Conservation (phyloP, 2,888 invertebrate genomes). For the Lathronympha strigana region DNA sequence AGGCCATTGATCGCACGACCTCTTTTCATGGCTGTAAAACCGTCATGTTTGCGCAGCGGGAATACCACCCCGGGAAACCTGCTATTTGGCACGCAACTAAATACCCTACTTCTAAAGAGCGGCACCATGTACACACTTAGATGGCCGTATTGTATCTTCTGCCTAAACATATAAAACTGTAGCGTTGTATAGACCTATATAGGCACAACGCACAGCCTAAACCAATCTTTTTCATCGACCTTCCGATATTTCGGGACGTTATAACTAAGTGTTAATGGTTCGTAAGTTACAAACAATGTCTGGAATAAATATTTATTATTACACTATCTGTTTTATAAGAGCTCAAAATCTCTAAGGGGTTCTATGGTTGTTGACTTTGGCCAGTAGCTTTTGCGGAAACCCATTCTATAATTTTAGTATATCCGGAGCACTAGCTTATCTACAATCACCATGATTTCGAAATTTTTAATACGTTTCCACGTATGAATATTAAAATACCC, state of each 20-base stretch:
- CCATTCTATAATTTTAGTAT: neutral
- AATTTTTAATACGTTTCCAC: neutral
- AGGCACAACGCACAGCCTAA: too few species aligned
- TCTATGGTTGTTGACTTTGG: neutral
- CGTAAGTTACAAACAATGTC: too few species aligned
- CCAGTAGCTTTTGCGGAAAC: neutral
- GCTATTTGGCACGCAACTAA: slow-evolving; percentile 8
- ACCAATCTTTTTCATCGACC: too few species aligned
- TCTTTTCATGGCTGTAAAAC: neutral
- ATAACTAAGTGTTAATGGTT: too few species aligned
- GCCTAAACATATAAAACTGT: neutral
- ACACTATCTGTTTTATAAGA: slow-evolving; percentile 3
- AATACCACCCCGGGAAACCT: slow-evolving; percentile 11
- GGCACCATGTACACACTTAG: neutral
- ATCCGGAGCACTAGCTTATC: neutral
- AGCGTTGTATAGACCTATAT: too few species aligned
- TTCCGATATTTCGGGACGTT: too few species aligned
- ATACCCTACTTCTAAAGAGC: neutral
- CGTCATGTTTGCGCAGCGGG: slow-evolving; percentile 13
- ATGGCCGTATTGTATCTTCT: too few species aligned
- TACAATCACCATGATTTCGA: neutral
- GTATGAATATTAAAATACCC: neutral
- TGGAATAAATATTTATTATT: too few species aligned
- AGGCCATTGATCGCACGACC: slow-evolving; percentile 7
- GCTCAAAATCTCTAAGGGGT: neutral